Percentiles rank a stretch among this genome's conserved stretches.
These are phyloP conservation scores for Notamacropus eugenii DNA, from an alignment of 2,797 vertebrate species.

Conservation along the genomic window DNA sequence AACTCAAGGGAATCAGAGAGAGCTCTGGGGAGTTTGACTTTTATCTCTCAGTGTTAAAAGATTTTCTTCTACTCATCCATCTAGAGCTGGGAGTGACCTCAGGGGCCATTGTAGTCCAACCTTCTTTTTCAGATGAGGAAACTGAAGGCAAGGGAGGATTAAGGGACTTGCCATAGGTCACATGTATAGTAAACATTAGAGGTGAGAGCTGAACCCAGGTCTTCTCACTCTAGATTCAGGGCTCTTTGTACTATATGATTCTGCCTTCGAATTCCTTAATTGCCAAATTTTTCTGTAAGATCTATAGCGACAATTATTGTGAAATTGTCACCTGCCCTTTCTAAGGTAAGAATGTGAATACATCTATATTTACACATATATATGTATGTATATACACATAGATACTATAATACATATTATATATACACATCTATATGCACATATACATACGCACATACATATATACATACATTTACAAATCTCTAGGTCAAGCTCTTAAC, in stretches of 20 bases:
- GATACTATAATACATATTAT: background rate
- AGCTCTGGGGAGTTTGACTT: background rate
- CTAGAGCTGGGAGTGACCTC: too few species aligned
- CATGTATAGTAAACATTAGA: background rate
- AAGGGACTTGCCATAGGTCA: background rate
- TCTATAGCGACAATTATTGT: background rate
- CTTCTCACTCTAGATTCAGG: background rate
- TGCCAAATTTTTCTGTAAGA: background rate
- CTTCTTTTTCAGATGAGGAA: background rate
- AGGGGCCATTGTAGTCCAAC: too few species aligned
- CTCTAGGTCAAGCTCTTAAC: too few species aligned
- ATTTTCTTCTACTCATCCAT: background rate
- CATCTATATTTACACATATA: background rate
- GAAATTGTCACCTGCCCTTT: background rate
- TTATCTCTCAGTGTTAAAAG: background rate
- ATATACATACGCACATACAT: too few species aligned
- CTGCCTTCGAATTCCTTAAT: background rate
- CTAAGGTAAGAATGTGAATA: background rate
- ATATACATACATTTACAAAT: too few species aligned
- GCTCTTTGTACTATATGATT: background rate
- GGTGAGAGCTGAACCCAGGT: background rate
- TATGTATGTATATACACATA: background rate
- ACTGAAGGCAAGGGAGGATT: background rate
- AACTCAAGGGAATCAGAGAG: background rate
- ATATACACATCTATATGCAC: too few species aligned